Evolutionary conservation across 1,140 invertebrate genomes (phyloP), one percentile per base, ranked within the genome.

Genomic region (Penaeus japonicus): DNA sequence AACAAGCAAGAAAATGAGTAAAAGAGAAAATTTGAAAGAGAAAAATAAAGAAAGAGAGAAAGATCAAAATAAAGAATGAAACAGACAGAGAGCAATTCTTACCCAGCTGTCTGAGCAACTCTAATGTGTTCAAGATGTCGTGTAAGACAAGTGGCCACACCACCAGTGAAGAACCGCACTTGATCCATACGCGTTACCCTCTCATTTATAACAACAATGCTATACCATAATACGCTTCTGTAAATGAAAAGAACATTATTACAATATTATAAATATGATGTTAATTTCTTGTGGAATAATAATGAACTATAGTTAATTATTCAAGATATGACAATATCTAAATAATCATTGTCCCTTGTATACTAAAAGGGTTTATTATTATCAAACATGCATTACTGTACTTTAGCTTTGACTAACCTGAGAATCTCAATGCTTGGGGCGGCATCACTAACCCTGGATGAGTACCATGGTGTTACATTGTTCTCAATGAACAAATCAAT

Each of bases 91-190:
- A 39, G 18, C 18, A 53, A 15, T n/a, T 30, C 80, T 94, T 93
- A 96, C 96, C 94, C 95, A 91, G 94, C 94, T 91, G 94, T 94
- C 92, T 96, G 95, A 24, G 96, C 95, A 91, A 96, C 94, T 91
- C 96, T 94, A 73, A 98, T 96, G 91, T 96, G 95, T 92, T 96
- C 96, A 93, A 97, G 96, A 94, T 98, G 97, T 89, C 95, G 94
- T 53, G 96, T 96, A 15, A 97, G 94, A 92, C 94, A 95, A 70
- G 94, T 94, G 4, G 97, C 95, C 92, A 97, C 95, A 92, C 96
- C 96, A 91, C 95, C 95, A 5, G 96, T 96, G 62, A 98, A 94
- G 30, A 98, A 93, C 92, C 96, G 96, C 75, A 96, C 95, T 39
- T 95, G 95, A 93, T 98, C 96, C 73, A 98, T 94, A 92, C 94